Evolutionary conservation across 2,888 invertebrate genomes (phyloP).

Genomic region (Malacosoma neustria): DNA sequence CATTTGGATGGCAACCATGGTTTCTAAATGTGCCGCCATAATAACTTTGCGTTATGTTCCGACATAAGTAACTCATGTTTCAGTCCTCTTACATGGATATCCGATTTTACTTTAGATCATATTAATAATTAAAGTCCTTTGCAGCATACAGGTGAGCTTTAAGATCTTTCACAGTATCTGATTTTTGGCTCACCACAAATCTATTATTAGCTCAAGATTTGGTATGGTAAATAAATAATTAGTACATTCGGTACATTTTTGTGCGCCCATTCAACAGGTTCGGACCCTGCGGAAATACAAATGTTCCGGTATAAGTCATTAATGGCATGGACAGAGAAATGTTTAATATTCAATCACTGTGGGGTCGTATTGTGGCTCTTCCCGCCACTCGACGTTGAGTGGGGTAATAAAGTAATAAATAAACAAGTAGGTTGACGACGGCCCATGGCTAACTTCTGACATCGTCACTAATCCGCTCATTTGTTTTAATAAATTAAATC

Average conservation of each 20-base stretch:
- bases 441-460: constrained; percentile 20
- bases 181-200: no score
- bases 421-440: constrained; percentile 46
- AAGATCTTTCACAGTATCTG: no score
- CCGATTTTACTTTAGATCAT: no score
- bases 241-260: not conserved
- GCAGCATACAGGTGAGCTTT: no score
- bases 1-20: no score
- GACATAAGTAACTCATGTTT: no score
- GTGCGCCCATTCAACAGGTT: not conserved
- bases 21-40: no score
- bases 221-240: not conserved
- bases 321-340: constrained; percentile 29
- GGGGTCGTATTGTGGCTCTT: constrained; percentile 50
- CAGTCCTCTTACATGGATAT: no score
- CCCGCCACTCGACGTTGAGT: constrained; percentile 53
- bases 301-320: constrained; percentile 17
- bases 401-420: constrained; percentile 63
- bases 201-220: no score
- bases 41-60: no score
- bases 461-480: constrained; percentile 5
- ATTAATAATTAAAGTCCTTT: no score
- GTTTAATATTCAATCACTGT: constrained; percentile 59
- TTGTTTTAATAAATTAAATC: not conserved
- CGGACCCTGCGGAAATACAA: constrained; percentile 12